Base-by-base conservation (phyloP, 2,113 vertebrate genomes). In the Eretmochelys imbricata region DNA sequence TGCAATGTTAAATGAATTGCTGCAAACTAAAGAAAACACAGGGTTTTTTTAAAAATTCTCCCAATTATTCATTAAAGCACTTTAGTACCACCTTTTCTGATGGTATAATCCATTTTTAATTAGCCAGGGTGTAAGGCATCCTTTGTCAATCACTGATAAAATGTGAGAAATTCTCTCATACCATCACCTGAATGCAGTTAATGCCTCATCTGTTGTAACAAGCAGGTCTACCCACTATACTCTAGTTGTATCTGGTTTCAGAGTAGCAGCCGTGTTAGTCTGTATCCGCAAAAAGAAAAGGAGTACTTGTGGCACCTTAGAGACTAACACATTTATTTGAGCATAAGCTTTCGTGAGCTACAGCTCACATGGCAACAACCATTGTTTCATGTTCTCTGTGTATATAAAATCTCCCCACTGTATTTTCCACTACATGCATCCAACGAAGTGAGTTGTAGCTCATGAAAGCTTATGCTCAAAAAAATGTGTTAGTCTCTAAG, bases 81-180 rank as follows among this genome's bases (percentile, higher is more conserved):
- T 91, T 95, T 82, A 78, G 81, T 53, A 90, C 78, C 83, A 80
- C 90, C 92, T 89, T 89, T 93, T 96, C 95, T 86, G 88, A 90
- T 51, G 82, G 93, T 54, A 84, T 88, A 89, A 97, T 92, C 89
- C 88, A 89, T 91, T 95, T 93, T 96, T 97, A 93, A 96, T 97
- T 89, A 95, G 94, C 62, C 86, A 94, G 84, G 76, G n/a, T 94
- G 91, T 89, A 96, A 87, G 93, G 84, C 89, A 83, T 90, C 57
- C 89, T 93, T 87, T 95, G 94, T 96, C 89, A 94, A 89, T 49
- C 48, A 46, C 57, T 89, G 95, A 88, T 76, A 80, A 94, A 62
- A 78, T 83, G 53, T 89, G 89, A 96, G 94, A 91, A 97, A 91
- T 75, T 82, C 75, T 87, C 59, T 16, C 59, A 16, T 62, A 59